Evolutionary conservation across 2,888 invertebrate genomes (phyloP).

Genomic region (Serripes groenlandicus): DNA sequence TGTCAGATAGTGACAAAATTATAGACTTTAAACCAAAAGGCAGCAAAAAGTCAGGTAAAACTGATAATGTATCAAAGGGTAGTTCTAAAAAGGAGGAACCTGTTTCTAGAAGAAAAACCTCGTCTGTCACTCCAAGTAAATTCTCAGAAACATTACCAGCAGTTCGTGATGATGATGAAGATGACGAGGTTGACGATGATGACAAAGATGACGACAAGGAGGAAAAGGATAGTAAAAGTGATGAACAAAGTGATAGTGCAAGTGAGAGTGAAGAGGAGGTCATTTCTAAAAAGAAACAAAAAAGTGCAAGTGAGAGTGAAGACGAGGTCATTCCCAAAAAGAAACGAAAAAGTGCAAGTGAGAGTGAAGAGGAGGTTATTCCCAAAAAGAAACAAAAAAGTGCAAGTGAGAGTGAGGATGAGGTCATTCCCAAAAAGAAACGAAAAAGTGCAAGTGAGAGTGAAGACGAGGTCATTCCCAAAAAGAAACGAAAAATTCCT

Average conservation of each 20-base stretch:
- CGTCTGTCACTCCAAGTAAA: constrained; percentile 24
- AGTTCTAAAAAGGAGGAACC: constrained; percentile 22
- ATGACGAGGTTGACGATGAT: constrained; percentile 35
- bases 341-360: constrained; percentile 27
- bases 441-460: too few relatives aligned
- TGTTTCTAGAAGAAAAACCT: constrained; percentile 15
- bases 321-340: constrained; percentile 10
- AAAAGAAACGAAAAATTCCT: constrained; percentile 13
- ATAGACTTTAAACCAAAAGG: constrained; percentile 33
- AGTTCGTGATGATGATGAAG: constrained; percentile 12
- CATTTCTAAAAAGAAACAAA: constrained; percentile 9
- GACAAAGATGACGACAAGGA: constrained; percentile 33
- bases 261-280: constrained; percentile 15
- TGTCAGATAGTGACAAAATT: constrained; percentile 52
- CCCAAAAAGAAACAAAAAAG: too few relatives aligned
- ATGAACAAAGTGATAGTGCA: constrained; percentile 32
- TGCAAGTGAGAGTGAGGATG: constrained; percentile 17
- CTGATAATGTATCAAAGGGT: constrained; percentile 43
- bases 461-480: constrained; percentile 13
- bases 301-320: constrained; percentile 14
- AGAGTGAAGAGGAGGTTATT: constrained; percentile 16
- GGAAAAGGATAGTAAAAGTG: constrained; percentile 26
- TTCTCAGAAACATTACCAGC: constrained; percentile 62
- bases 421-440: constrained; percentile 9
- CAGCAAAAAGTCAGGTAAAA: constrained; percentile 40